phyloP scores from a whole-genome alignment of 2,888 invertebrate species.

The Penaeus monodon region DNA sequence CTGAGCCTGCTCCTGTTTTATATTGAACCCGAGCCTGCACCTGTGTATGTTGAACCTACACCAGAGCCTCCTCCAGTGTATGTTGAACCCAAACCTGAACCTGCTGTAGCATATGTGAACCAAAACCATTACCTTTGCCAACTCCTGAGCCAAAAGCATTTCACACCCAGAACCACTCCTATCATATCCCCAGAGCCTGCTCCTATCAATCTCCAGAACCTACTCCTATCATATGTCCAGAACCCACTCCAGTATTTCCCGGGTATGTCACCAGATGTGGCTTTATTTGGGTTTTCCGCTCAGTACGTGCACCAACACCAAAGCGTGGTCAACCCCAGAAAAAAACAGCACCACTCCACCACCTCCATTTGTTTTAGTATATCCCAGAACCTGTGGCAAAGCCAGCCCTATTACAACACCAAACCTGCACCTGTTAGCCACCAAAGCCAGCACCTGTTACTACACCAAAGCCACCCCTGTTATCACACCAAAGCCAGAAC shows the following conservation, averaged over 20 bases:
- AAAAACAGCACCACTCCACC: slow-evolving; percentile 42
- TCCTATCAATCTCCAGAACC: slow-evolving; percentile 10
- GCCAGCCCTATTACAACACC: neutral
- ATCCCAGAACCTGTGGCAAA: slow-evolving; percentile 17
- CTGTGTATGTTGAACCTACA: slow-evolving; percentile 3
- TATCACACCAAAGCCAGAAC: no score
- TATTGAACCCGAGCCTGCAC: slow-evolving; percentile 20
- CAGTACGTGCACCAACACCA: slow-evolving; percentile 45
- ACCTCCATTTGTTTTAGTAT: slow-evolving; percentile 47
- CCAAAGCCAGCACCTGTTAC: neutral
- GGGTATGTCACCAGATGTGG: neutral
- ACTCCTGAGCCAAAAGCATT: no score
- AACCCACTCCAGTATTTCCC: neutral
- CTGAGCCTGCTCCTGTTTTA: no score
- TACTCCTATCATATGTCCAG: neutral
- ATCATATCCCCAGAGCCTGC: slow-evolving; percentile 6
- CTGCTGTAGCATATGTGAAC: neutral
- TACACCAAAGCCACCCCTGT: no score
- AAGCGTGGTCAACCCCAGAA: slow-evolving; percentile 15
- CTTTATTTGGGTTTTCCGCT: slow-evolving; percentile 28
- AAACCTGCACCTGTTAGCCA: no score
- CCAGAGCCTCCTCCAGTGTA: slow-evolving; percentile 15
- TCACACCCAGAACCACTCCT: slow-evolving; percentile 22
- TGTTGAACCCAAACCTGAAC: slow-evolving; percentile 16
- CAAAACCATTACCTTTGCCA: no score